phyloP scores from a whole-genome alignment of 2,888 invertebrate genomes.

The Heteromyza rotundicornis region DNA sequence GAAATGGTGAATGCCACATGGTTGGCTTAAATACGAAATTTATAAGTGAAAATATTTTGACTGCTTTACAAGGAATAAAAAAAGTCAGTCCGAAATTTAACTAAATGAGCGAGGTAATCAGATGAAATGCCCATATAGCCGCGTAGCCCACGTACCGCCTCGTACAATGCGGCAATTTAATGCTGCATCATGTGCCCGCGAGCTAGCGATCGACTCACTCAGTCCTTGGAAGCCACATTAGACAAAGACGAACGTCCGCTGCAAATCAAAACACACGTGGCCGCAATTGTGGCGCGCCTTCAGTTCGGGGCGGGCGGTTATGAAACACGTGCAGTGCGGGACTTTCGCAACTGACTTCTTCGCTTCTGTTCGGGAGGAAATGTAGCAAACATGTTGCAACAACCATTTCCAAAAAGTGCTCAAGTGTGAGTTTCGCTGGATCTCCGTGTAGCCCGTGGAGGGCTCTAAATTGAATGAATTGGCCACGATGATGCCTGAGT shows the following conservation, averaged over 20 bases:
- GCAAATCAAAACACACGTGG: conserved; percentile 64
- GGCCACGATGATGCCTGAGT: conserved; percentile 30
- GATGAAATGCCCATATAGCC: conserved; percentile 26
- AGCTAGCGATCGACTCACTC: conserved; percentile 14
- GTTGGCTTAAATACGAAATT: conserved; percentile 32
- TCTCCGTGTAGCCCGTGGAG: conserved; percentile 19
- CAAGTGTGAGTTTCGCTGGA: conserved; percentile 19
- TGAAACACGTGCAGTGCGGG: conserved; percentile 14
- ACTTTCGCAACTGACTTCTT: conserved; percentile 24
- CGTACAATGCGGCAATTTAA: conserved; percentile 60
- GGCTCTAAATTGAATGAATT: conserved; percentile 55
- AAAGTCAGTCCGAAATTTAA: conserved; percentile 19
- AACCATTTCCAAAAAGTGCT: conserved; percentile 11
- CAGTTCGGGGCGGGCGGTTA: neutral
- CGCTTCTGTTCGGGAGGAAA: conserved; percentile 13
- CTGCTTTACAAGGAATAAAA: conserved; percentile 52
- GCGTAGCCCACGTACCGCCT: conserved; percentile 22
- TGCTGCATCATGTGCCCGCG: conserved; percentile 32
- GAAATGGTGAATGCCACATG: no score
- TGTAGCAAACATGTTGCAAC: conserved; percentile 30
- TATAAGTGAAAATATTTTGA: conserved; percentile 57
- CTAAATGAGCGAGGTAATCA: conserved; percentile 27
- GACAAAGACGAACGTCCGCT: conserved; percentile 38
- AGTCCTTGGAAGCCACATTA: conserved; percentile 10
- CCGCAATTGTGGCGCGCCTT: conserved; percentile 57